phyloP scores from a whole-genome alignment of 1,140 invertebrate genomes.

The Physella acuta region DNA sequence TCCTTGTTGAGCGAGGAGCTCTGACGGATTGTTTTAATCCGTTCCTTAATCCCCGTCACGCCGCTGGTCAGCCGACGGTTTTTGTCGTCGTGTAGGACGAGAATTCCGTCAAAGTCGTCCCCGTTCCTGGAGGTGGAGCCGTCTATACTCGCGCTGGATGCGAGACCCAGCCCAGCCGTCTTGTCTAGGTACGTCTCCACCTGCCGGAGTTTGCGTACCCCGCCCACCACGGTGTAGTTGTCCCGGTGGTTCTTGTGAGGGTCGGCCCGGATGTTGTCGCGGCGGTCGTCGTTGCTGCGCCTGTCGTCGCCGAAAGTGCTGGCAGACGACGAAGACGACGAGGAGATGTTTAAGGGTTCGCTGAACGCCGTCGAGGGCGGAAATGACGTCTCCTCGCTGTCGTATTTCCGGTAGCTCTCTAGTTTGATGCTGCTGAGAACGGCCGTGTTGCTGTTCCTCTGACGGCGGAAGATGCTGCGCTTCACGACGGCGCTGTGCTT shows the following conservation, averaged over 20 bases:
- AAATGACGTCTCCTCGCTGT: neutral
- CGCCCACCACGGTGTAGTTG: slow-evolving; percentile 36
- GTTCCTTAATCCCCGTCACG: slow-evolving; percentile 30
- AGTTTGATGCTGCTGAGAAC: neutral
- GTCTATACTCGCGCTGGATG: slow-evolving; percentile 7
- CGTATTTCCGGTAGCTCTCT: neutral
- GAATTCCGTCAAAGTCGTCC: slow-evolving; percentile 27
- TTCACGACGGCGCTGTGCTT: slow-evolving; percentile 9
- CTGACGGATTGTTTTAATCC: slow-evolving; percentile 35
- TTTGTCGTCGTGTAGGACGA: slow-evolving; percentile 40
- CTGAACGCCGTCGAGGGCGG: neutral
- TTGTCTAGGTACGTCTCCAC: slow-evolving; percentile 41
- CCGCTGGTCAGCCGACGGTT: slow-evolving; percentile 36
- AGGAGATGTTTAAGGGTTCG: neutral
- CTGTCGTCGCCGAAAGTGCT: slow-evolving; percentile 30
- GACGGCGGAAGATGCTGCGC: slow-evolving; percentile 1
- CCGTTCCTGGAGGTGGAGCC: slow-evolving; percentile 21
- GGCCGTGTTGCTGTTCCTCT: neutral
- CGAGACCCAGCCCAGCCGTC: slow-evolving; percentile 15
- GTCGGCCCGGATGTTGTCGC: neutral
- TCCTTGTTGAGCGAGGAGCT: slow-evolving; percentile 63
- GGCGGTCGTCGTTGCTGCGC: neutral
- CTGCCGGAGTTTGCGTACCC: slow-evolving; percentile 34
- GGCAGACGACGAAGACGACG: slow-evolving; percentile 22
- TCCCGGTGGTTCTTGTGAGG: neutral